phyloP scores from a whole-genome alignment of 2,888 invertebrate genomes.

The Scelioninae gen. 2 region DNA sequence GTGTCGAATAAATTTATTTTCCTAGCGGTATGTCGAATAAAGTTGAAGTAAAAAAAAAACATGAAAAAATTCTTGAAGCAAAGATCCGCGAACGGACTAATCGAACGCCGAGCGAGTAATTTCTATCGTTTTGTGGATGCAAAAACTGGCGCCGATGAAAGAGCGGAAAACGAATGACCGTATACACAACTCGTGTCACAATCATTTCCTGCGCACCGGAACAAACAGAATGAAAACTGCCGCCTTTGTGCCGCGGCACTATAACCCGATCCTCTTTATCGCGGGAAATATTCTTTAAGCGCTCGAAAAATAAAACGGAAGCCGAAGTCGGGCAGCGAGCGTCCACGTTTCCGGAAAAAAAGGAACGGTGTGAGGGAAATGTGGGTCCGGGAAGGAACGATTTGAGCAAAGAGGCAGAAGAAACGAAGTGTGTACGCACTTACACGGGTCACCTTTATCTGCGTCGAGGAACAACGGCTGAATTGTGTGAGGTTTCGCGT shows the following conservation, averaged over 20 bases:
- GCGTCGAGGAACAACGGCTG: conserved; percentile 5
- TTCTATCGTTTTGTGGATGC: conserved; percentile 48
- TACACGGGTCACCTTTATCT: conserved; percentile 23
- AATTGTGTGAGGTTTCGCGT: conserved; percentile 24
- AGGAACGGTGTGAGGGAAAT: conserved; percentile 33
- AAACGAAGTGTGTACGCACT: conserved; percentile 48
- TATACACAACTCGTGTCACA: conserved; percentile 59
- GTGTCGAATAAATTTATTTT: conserved; percentile 22
- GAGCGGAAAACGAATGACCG: conserved; percentile 57
- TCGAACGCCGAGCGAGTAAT: conserved; percentile 41
- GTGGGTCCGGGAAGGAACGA: conserved; percentile 45
- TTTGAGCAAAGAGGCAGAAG: conserved; percentile 55
- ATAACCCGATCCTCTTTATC: conserved; percentile 61
- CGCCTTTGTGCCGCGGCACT: conserved; percentile 52
- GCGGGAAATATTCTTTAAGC: conserved; percentile 61
- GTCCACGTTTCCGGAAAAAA: conserved; percentile 38
- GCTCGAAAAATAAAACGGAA: conserved; percentile 60
- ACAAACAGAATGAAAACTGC: conserved; percentile 61
- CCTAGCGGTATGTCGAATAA: conserved; percentile 12
- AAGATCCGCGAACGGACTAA: conserved; percentile 49
- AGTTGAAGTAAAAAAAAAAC: conserved; percentile 3
- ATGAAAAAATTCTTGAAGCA: conserved; percentile 18
- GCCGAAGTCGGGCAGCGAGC: conserved; percentile 55
- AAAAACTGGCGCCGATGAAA: conserved; percentile 49
- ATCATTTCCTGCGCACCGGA: conserved; percentile 59